These are phyloP conservation scores for Syrrhaptes paradoxus DNA, from an alignment of 2,113 vertebrate genomes.

Conservation along the genomic window DNA sequence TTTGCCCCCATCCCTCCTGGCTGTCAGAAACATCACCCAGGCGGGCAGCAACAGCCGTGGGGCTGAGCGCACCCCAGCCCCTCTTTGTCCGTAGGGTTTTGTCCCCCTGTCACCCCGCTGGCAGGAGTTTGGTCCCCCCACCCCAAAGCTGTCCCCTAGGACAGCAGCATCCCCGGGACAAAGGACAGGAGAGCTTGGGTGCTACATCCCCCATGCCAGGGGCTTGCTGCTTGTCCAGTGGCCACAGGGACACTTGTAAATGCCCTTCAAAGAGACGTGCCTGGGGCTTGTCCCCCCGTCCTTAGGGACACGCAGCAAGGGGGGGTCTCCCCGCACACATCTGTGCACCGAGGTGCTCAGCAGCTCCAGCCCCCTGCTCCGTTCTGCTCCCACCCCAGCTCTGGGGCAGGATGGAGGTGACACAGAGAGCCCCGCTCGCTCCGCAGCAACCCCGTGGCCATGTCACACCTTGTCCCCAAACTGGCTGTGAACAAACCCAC, in stretches of 20 bases:
- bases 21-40: neutral
- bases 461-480: rapidly evolving
- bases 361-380: neutral
- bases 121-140: neutral
- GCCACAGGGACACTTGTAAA: neutral
- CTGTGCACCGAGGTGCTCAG: neutral
- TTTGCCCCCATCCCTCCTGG: neutral
- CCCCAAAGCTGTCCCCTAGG: neutral
- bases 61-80: neutral
- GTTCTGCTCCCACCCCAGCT: neutral
- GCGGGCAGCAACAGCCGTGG: neutral
- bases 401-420: neutral
- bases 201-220: rapidly evolving
- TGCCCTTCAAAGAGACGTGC: neutral
- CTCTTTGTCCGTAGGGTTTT: neutral
- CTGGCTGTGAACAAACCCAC: neutral
- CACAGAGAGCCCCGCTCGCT: rapidly evolving
- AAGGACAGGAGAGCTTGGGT: neutral
- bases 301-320: rapidly evolving
- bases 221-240: neutral
- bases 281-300: neutral
- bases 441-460: neutral
- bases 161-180: rapidly evolving
- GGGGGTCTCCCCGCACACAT: rapidly evolving
- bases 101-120: rapidly evolving